These are phyloP conservation scores for Meganola albula DNA, from an alignment of 2,888 invertebrate genomes.

Conservation along the genomic window DNA sequence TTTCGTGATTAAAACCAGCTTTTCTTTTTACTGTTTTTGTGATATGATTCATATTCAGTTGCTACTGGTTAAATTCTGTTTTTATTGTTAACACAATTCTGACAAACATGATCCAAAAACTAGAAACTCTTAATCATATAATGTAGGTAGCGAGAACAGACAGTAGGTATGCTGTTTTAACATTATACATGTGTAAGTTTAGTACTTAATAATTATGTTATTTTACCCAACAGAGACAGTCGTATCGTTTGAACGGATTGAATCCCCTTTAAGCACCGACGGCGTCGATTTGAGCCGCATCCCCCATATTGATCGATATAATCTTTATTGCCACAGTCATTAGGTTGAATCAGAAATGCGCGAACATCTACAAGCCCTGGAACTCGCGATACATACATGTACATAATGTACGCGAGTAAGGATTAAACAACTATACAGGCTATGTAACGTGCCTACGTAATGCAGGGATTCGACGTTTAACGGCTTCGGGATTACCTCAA, in stretches of 20 bases:
- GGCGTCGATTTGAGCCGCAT: slow-evolving; percentile 48
- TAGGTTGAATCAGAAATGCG: slow-evolving; percentile 46
- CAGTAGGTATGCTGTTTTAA: too few species aligned
- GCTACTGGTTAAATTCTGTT: slow-evolving; percentile 6
- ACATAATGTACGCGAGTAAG: slow-evolving; percentile 56
- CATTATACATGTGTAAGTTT: too few species aligned
- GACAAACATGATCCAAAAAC: too few species aligned
- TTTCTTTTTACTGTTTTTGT: slow-evolving; percentile 16
- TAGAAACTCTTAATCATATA: too few species aligned
- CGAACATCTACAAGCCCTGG: slow-evolving; percentile 33
- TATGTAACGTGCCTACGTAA: slow-evolving; percentile 73
- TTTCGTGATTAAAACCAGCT: slow-evolving; percentile 13
- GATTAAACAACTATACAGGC: slow-evolving; percentile 70
- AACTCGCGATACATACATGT: slow-evolving; percentile 37
- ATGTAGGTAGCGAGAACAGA: too few species aligned
- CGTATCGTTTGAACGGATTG: slow-evolving; percentile 54
- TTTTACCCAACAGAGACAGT: slow-evolving; percentile 49
- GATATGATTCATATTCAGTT: slow-evolving; percentile 14
- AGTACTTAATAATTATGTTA: slow-evolving; percentile 48
- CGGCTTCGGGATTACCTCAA: slow-evolving; percentile 74
- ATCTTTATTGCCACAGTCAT: slow-evolving; percentile 51
- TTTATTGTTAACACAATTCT: too few species aligned
- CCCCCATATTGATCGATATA: slow-evolving; percentile 43
- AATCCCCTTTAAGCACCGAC: slow-evolving; percentile 59
- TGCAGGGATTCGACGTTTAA: slow-evolving; percentile 70